Conservation (phyloP, 1,140 invertebrate genomes). For the Adoxophyes honmai region DNA sequence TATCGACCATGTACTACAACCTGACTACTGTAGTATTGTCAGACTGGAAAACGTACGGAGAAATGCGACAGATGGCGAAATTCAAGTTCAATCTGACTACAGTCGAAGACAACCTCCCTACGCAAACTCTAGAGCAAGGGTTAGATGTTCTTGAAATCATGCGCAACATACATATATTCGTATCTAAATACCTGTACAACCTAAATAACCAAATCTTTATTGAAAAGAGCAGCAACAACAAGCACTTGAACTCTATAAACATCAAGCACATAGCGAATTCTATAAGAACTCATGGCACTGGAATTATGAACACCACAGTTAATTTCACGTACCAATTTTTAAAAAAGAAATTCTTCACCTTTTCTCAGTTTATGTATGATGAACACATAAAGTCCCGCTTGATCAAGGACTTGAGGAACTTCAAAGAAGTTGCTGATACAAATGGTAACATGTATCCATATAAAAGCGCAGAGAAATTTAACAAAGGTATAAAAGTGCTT, state of each 20-base stretch:
- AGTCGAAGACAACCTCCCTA: constrained; percentile 94
- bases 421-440: constrained; percentile 79
- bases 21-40: constrained; percentile 97
- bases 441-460: constrained; percentile 85
- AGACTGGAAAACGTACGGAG: constrained; percentile 98
- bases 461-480: constrained; percentile 96
- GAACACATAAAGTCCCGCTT: constrained; percentile 98
- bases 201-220: constrained; percentile 98
- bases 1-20: constrained; percentile 98
- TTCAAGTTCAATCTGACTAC: constrained; percentile 90
- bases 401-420: constrained; percentile 91
- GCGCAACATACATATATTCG: constrained; percentile 97
- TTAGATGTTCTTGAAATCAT: constrained; percentile 99
- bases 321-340: constrained; percentile 99
- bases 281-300: constrained; percentile 97
- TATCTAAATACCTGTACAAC: constrained; percentile 96
- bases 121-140: constrained; percentile 97
- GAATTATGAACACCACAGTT: constrained; percentile 98
- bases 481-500: constrained; percentile 93
- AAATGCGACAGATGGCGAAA: constrained; percentile 95
- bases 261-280: constrained; percentile 98
- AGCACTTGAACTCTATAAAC: constrained; percentile 97
- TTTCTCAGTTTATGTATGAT: constrained; percentile 98
- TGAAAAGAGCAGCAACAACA: constrained; percentile 94
- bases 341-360: constrained; percentile 94